A percentile compares a stretch with the other conserved stretches of the same genome.
Evolutionary conservation across 1,140 invertebrate genomes (phyloP).

Genomic region (Mamestra configurata): DNA sequence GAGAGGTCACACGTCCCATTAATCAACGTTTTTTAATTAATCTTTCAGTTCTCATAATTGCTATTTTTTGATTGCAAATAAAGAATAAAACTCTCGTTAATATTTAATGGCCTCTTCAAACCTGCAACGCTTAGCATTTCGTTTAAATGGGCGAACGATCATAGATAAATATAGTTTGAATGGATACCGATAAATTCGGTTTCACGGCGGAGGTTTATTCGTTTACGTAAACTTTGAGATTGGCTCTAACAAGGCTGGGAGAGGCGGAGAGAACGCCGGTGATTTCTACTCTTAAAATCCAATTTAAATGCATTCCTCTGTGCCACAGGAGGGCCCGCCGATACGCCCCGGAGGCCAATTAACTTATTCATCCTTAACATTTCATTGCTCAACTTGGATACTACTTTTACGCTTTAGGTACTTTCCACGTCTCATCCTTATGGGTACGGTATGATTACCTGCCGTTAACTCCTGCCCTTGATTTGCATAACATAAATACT

Average conservation of each 20-base stretch:
- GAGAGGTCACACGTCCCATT: neutral
- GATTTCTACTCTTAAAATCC: constrained; percentile 88
- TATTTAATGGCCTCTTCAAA: constrained; percentile 15
- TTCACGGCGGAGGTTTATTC: constrained; percentile 81
- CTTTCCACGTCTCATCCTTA: constrained; percentile 55
- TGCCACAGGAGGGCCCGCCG: constrained; percentile 83
- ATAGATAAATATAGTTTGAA: constrained; percentile 64
- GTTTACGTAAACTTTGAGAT: constrained; percentile 87
- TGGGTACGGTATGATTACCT: constrained; percentile 48
- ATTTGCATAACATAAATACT: constrained; percentile 48
- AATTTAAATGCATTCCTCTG: constrained; percentile 88
- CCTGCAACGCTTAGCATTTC: constrained; percentile 32
- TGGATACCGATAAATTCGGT: constrained; percentile 79
- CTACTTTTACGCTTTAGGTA: constrained; percentile 67
- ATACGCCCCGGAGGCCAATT: constrained; percentile 86
- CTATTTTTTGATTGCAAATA: constrained; percentile 5
- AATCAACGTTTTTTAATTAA: neutral
- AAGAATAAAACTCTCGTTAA: constrained; percentile 8
- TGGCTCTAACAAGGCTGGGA: constrained; percentile 85
- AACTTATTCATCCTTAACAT: constrained; percentile 87
- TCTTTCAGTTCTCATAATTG: neutral
- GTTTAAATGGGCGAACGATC: constrained; percentile 46
- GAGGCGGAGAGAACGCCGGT: constrained; percentile 79
- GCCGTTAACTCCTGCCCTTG: constrained; percentile 38
- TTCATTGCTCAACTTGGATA: constrained; percentile 84